Evolutionary conservation across 2,113 vertebrate genomes (phyloP).

Genomic region (Urocitellus parryii): DNA sequence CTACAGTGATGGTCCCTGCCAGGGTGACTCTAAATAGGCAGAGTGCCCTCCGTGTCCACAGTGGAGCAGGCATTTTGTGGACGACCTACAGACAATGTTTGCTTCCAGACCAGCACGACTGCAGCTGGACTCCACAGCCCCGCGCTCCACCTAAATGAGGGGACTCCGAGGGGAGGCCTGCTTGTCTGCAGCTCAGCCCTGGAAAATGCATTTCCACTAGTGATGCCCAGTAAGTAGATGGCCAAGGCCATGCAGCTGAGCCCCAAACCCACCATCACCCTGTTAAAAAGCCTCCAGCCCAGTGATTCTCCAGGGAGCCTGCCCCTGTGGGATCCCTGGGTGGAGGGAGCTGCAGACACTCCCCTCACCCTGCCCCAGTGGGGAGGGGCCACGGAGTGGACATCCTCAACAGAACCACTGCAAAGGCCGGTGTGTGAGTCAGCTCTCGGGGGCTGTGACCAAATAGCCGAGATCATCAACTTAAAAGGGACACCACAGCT

Average conservation of each 20-base stretch:
- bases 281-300: neutral
- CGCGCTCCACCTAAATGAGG: no score
- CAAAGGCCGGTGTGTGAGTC: no score
- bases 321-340: neutral
- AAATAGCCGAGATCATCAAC: no score
- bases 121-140: neutral
- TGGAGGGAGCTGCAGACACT: accelerated
- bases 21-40: neutral
- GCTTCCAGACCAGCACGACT: neutral
- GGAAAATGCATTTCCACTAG: neutral
- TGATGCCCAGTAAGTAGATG: accelerated
- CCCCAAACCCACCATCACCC: neutral
- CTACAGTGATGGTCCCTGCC: neutral
- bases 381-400: neutral
- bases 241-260: accelerated
- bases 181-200: neutral
- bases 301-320: neutral
- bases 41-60: neutral
- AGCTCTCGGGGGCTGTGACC: no score
- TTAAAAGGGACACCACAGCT: no score
- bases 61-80: neutral
- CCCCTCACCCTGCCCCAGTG: accelerated
- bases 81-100: neutral
- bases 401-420: neutral
- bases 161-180: accelerated